phyloP scores from a whole-genome alignment of 2,797 vertebrate species.

The Trichosurus vulpecula region DNA sequence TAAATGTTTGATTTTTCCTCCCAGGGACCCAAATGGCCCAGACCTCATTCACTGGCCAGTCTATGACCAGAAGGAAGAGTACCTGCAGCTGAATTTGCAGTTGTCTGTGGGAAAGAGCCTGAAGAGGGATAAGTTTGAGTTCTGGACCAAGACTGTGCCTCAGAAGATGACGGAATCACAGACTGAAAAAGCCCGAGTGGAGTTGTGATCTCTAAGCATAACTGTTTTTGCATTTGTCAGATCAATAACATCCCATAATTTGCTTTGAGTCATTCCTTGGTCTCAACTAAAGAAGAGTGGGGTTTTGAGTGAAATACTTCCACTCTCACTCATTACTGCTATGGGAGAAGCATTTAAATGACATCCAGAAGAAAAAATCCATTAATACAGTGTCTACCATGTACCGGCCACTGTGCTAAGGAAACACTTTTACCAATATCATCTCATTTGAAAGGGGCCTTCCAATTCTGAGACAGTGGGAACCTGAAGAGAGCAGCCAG shows the following conservation, averaged over 20 bases:
- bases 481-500: too few species aligned
- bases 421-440: too few species aligned
- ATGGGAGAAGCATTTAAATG: not conserved
- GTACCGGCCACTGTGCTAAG: too few species aligned
- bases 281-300: not conserved
- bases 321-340: not conserved
- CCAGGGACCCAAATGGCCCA: constrained; percentile 89
- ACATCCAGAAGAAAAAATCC: not conserved
- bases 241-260: not conserved
- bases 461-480: too few species aligned
- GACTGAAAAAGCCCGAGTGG: not conserved
- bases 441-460: too few species aligned
- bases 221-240: not conserved
- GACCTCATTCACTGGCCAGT: constrained; percentile 88
- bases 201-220: not conserved
- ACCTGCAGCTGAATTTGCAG: constrained; percentile 83
- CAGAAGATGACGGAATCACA: not conserved
- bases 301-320: not conserved
- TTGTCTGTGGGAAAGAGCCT: constrained; percentile 81
- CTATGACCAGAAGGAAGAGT: constrained; percentile 83
- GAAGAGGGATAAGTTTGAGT: constrained; percentile 82
- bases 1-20: constrained; percentile 27
- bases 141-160: constrained; percentile 82
- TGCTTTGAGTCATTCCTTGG: not conserved
- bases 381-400: not conserved